These are phyloP conservation scores for Cyprinodon brontotheroides DNA, from an alignment of 2,113 vertebrate species.

Conservation along the genomic window DNA sequence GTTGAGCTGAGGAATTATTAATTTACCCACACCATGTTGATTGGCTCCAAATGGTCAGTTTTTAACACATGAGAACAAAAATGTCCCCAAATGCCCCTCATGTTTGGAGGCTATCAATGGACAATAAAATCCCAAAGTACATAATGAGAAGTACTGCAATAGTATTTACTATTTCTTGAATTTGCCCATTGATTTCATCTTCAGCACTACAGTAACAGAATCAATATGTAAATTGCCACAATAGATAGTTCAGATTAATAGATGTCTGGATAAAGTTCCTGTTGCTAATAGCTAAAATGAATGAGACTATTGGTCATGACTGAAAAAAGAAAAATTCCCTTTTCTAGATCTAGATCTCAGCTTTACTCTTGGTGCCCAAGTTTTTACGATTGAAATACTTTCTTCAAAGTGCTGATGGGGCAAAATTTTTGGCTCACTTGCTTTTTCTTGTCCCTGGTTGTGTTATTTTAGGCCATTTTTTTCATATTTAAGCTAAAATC, in stretches of 20 bases:
- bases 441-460: constrained; percentile 37
- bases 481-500: constrained; percentile 69
- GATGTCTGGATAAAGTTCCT: not conserved
- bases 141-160: not conserved
- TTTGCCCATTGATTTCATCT: not conserved
- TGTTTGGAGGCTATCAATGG: not conserved
- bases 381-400: not conserved
- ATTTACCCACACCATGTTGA: too few relatives aligned
- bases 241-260: not conserved
- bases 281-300: not conserved
- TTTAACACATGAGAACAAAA: not conserved
- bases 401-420: constrained; percentile 33
- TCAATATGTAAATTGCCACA: not conserved
- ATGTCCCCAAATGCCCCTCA: not conserved
- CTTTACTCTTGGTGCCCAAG: not conserved
- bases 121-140: not conserved
- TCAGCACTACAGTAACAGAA: not conserved
- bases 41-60: too few relatives aligned
- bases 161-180: not conserved
- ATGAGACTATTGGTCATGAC: too few relatives aligned
- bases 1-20: too few relatives aligned
- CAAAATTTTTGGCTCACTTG: constrained; percentile 43
- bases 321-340: not conserved
- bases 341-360: not conserved
- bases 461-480: constrained; percentile 64